phyloP scores from a whole-genome alignment of 1,140 invertebrate species.

The Paralvinella palmiformis region DNA sequence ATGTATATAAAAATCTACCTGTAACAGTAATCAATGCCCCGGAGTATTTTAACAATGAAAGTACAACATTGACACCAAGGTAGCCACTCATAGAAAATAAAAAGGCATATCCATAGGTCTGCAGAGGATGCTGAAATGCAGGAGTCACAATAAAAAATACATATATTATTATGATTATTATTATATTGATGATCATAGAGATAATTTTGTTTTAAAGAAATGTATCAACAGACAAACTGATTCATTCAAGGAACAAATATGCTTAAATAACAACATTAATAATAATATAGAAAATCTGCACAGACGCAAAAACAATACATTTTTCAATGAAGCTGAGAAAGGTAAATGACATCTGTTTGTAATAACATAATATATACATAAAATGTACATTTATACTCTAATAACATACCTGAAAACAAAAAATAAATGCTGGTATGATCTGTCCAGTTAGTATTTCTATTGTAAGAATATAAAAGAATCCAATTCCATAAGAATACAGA shows the following conservation, averaged over 20 bases:
- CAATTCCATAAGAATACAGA: slow-evolving; percentile 85
- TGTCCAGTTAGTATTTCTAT: slow-evolving; percentile 69
- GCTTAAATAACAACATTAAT: not conserved
- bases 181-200: no score
- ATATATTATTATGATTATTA: no score
- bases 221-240: no score
- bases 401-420: slow-evolving; percentile 68
- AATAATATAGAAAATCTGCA: not conserved
- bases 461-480: slow-evolving; percentile 76
- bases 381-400: not conserved
- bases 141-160: no score
- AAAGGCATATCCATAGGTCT: slow-evolving; percentile 78
- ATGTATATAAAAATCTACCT: slow-evolving; percentile 59
- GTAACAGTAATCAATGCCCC: slow-evolving; percentile 89
- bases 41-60: slow-evolving; percentile 76
- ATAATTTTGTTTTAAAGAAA: no score
- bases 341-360: no score
- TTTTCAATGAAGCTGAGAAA: no score
- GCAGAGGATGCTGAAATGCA: slow-evolving; percentile 57
- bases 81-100: slow-evolving; percentile 85
- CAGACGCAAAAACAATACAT: no score
- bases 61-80: slow-evolving; percentile 83
- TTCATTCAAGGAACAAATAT: no score
- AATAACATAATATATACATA: slow-evolving; percentile 7
- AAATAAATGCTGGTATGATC: slow-evolving; percentile 66